Evolutionary conservation across 1,140 invertebrate genomes (phyloP).

Genomic region (Saccostrea cuccullata): DNA sequence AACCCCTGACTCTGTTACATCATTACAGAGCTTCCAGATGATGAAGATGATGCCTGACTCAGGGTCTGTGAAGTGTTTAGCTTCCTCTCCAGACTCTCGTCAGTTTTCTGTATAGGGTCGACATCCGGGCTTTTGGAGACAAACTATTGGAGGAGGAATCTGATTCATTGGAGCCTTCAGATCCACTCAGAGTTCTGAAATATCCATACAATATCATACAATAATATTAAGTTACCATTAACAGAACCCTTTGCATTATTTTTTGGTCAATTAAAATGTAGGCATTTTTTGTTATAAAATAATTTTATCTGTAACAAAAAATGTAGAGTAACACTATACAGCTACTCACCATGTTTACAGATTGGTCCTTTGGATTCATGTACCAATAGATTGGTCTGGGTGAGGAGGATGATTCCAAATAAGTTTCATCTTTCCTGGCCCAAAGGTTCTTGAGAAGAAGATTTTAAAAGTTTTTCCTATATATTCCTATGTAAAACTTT

Average conservation of each 20-base stretch:
- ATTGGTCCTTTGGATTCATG: background rate
- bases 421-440: too few relatives aligned
- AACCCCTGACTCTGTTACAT: conserved; percentile 55
- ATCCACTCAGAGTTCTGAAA: conserved; percentile 88
- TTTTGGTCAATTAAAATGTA: too few relatives aligned
- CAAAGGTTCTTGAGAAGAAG: too few relatives aligned
- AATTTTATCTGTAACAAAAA: background rate
- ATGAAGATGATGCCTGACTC: conserved; percentile 55
- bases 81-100: conserved; percentile 46
- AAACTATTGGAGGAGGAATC: conserved; percentile 58
- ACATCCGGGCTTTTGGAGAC: conserved; percentile 61
- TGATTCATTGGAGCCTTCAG: conserved; percentile 82
- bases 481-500: too few relatives aligned
- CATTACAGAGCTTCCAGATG: conserved; percentile 61
- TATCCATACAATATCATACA: background rate
- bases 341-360: conserved; percentile 9
- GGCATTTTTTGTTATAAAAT: too few relatives aligned
- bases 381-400: too few relatives aligned
- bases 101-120: conserved; percentile 50
- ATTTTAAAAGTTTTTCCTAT: too few relatives aligned
- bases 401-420: too few relatives aligned
- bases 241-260: too few relatives aligned
- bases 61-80: background rate
- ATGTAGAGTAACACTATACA: background rate
- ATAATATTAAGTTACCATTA: too few relatives aligned